Conservation (phyloP, 2,888 invertebrate genomes). For the Eupithecia tripunctaria region DNA sequence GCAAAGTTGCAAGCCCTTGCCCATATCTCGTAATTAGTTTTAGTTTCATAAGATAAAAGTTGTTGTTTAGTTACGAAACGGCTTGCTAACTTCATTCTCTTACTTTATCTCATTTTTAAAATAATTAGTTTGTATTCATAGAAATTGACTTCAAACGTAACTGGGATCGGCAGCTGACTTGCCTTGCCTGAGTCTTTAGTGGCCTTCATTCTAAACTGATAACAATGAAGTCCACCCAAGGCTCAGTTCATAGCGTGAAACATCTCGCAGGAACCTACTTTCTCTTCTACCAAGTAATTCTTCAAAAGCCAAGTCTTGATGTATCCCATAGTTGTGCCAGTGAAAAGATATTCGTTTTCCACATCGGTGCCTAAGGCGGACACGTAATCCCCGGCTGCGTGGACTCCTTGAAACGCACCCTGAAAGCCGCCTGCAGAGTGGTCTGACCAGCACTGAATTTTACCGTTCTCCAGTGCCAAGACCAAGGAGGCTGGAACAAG, state of each 20-base stretch:
- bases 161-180: too few species aligned
- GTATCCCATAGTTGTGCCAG: conserved; percentile 89
- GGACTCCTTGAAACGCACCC: conserved; percentile 88
- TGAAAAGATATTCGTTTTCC: conserved; percentile 88
- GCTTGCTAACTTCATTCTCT: too few species aligned
- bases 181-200: too few species aligned
- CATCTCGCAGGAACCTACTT: conserved; percentile 52
- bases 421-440: conserved; percentile 89
- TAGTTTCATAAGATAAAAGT: too few species aligned
- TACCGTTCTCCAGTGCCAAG: conserved; percentile 89
- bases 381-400: conserved; percentile 87
- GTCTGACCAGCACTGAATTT: conserved; percentile 92
- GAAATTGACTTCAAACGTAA: too few species aligned
- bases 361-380: conserved; percentile 89
- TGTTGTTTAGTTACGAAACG: too few species aligned
- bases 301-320: conserved; percentile 91
- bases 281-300: conserved; percentile 84
- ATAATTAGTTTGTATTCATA: too few species aligned
- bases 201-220: too few species aligned
- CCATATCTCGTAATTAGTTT: too few species aligned
- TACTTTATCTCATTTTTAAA: too few species aligned
- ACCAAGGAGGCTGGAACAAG: conserved; percentile 85
- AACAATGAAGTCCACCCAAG: too few species aligned
- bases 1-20: too few species aligned
- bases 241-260: background rate